Percentiles rank a stretch among this genome's conserved stretches.
These are phyloP conservation scores for Falco concolor DNA, from an alignment of 2,797 vertebrate genomes.

Conservation along the genomic window DNA sequence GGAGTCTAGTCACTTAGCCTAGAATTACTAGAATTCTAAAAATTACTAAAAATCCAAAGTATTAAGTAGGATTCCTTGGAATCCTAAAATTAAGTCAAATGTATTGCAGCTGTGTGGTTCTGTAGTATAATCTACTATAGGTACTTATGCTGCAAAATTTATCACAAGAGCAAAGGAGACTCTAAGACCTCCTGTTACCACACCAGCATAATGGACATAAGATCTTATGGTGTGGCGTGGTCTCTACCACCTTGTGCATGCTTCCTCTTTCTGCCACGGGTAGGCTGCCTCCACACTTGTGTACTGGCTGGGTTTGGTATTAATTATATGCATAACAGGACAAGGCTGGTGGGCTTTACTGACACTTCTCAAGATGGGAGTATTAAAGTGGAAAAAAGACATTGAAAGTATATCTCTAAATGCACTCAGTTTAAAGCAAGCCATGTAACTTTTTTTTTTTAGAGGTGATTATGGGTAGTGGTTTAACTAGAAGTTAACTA, in stretches of 20 bases:
- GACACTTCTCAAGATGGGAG: not conserved
- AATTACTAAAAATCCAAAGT: not conserved
- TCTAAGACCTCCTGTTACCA: not conserved
- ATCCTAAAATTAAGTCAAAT: not conserved
- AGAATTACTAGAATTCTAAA: not conserved
- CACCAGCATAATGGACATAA: no score
- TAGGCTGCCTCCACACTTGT: not conserved
- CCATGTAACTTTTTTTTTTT: not conserved
- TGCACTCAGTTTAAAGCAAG: not conserved
- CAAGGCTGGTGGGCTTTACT: not conserved
- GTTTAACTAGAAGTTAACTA: not conserved
- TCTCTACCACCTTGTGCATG: accelerated
- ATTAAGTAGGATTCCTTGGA: not conserved
- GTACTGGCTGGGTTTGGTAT: not conserved
- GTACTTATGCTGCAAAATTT: not conserved
- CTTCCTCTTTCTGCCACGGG: not conserved
- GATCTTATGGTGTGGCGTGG: not conserved
- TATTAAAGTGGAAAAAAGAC: not conserved
- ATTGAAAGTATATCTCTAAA: not conserved
- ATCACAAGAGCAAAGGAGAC: not conserved
- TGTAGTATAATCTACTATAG: not conserved
- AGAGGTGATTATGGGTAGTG: not conserved
- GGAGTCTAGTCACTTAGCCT: not conserved
- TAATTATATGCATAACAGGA: not conserved
- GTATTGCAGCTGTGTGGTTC: not conserved